Evolutionary conservation across 1,140 invertebrate genomes (phyloP), one percentile per base, ranked within the genome.

Genomic region (Drosophila tristis): DNA sequence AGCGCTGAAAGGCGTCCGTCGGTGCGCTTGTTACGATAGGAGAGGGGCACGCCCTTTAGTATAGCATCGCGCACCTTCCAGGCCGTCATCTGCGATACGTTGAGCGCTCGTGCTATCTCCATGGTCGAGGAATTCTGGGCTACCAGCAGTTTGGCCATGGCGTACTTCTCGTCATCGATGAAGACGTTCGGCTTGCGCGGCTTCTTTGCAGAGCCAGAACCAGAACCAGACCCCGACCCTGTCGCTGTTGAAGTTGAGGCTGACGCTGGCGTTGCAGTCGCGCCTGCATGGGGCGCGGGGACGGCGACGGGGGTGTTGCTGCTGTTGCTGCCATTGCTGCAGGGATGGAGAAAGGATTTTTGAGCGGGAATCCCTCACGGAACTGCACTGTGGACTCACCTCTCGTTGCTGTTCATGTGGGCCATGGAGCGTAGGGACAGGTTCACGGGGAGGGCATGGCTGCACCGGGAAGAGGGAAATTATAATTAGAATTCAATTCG

Each of bases 61-160:
- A 92, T 92, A 65, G 90, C 89, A 73, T 92, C 91, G 3, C 90
- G 77, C 61, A 92, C 76, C 54, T 92, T 92, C 91, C 91, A 92
- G 48, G 91, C 91, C 15, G 90, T 92, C 91, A 92, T 92, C 59
- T 92, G 91, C 29, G 91, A 92, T 3, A 92, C 90, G 47, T 92
- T 91, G 6, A 92, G 51, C 2, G 84, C 81, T 3, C 91, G 64
- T 1, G 91, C 91, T 35, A 92, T 91, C 55, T 92, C 90, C 91
- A 92, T 91, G 16, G 91, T 92, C 11, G 91, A 91, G 13, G 91
- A 78, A 56, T 91, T 91, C 51, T 91, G 84, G 2, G 78, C 85
- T 48, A 92, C 91, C 45, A 92, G 48, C 68, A 90, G 58, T 58
- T 92, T 91, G 53, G 91, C 91, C 91, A 91, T 91, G 11, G 84